These are phyloP conservation scores for Tetrapedia diversipes DNA, from an alignment of 2,888 invertebrate species.

Conservation along the genomic window DNA sequence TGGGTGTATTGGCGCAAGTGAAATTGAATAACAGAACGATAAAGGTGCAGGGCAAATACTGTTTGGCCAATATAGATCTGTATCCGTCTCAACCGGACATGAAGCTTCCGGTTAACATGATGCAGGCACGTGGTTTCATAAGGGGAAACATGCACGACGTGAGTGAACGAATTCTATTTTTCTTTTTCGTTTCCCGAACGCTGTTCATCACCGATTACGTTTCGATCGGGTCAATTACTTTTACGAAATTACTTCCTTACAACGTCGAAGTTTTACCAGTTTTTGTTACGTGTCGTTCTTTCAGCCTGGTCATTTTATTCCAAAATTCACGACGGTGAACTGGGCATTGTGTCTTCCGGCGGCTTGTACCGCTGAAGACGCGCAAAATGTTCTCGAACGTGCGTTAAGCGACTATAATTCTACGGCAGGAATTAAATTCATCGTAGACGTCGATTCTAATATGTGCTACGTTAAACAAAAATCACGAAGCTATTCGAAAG, in stretches of 20 bases:
- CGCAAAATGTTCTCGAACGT: slow-evolving; percentile 85
- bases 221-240: no score
- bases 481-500: slow-evolving; percentile 78
- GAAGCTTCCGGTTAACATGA: slow-evolving; percentile 86
- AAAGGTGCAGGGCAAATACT: slow-evolving; percentile 88
- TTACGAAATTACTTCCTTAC: no score
- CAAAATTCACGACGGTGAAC: slow-evolving; percentile 88
- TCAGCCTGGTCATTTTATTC: slow-evolving; percentile 89
- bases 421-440: slow-evolving; percentile 85
- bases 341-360: slow-evolving; percentile 89
- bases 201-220: background rate
- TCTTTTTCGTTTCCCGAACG: background rate
- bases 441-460: slow-evolving; percentile 84
- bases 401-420: slow-evolving; percentile 86
- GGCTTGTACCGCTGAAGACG: slow-evolving; percentile 86
- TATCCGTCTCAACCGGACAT: slow-evolving; percentile 85
- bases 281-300: slow-evolving; percentile 54
- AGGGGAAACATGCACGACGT: slow-evolving; percentile 87
- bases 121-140: slow-evolving; percentile 87
- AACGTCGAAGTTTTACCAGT: no score
- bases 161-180: slow-evolving; percentile 66
- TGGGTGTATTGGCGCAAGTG: slow-evolving; percentile 84
- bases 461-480: slow-evolving; percentile 86
- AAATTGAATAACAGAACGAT: slow-evolving; percentile 86
- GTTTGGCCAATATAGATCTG: slow-evolving; percentile 87